Evolutionary conservation across 2,113 vertebrate species (phyloP).

Genomic region (Tor tambroides): DNA sequence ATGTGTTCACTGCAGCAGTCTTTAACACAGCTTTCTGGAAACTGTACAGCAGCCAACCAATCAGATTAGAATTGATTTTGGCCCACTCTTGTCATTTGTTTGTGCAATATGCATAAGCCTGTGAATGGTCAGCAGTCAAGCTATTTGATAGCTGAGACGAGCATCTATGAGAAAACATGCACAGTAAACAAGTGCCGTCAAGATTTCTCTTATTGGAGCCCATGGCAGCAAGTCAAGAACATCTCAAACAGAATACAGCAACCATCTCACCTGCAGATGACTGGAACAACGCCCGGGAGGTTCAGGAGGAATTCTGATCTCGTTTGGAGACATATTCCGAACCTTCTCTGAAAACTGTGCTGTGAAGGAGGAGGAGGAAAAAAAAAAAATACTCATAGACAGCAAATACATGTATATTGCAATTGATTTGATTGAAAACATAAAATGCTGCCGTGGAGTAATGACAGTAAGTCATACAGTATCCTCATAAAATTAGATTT

Average conservation of each 20-base stretch:
- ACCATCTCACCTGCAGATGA: slow-evolving; percentile 84
- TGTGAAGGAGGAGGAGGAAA: slow-evolving; percentile 69
- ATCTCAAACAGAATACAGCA: neutral
- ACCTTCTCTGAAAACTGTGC: slow-evolving; percentile 97
- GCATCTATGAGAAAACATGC: neutral
- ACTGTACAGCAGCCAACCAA: neutral
- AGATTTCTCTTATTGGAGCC: neutral
- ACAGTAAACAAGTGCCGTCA: neutral
- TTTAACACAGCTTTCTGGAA: neutral
- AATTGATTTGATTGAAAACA: neutral
- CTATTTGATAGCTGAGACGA: neutral
- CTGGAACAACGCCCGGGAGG: slow-evolving; percentile 91
- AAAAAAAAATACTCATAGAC: slow-evolving; percentile 27
- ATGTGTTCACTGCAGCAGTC: neutral
- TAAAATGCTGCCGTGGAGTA: neutral
- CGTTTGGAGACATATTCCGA: slow-evolving; percentile 96
- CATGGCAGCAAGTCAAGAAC: neutral
- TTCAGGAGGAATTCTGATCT: slow-evolving; percentile 94
- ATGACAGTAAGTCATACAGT: neutral
- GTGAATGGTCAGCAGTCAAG: neutral
- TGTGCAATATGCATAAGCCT: neutral
- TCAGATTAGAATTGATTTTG: neutral
- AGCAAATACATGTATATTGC: neutral
- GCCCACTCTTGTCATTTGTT: neutral
- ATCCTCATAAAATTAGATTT: neutral